Conservation (phyloP, 2,797 vertebrate genomes). For the Sylvilagus floridanus region DNA sequence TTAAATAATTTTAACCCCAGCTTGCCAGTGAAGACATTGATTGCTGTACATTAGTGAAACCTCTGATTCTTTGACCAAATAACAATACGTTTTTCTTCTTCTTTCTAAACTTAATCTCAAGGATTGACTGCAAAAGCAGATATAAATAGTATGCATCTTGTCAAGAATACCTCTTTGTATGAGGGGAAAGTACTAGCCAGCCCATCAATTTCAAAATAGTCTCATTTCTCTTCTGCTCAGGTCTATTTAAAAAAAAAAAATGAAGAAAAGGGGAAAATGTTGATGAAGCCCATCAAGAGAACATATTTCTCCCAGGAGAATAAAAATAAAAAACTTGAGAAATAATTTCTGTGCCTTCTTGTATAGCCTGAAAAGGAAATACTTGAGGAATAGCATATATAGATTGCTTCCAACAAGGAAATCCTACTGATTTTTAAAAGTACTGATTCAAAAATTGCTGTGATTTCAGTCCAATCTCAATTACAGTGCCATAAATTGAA, state of each 20-base stretch:
- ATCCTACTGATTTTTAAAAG: constrained; percentile 77
- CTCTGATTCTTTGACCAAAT: constrained; percentile 58
- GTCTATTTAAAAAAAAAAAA: background rate
- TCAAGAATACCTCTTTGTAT: constrained; percentile 57
- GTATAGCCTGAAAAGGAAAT: constrained; percentile 56
- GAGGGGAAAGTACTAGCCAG: background rate
- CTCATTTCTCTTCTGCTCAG: constrained; percentile 50
- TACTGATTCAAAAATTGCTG: constrained; percentile 85
- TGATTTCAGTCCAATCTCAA: constrained; percentile 84
- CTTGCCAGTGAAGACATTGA: constrained; percentile 43
- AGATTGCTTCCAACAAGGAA: constrained; percentile 78
- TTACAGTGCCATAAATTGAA: constrained; percentile 78
- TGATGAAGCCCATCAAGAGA: constrained; percentile 47
- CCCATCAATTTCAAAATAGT: constrained; percentile 64
- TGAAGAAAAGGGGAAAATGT: background rate
- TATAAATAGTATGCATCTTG: constrained; percentile 45
- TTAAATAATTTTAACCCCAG: constrained; percentile 62
- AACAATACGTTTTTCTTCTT: constrained; percentile 60
- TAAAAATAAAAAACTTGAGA: constrained; percentile 71
- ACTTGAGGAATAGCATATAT: constrained; percentile 76
- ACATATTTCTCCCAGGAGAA: constrained; percentile 25
- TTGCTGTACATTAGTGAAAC: constrained; percentile 55
- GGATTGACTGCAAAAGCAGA: constrained; percentile 50
- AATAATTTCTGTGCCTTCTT: constrained; percentile 59
- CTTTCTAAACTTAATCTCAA: constrained; percentile 60